Conservation (phyloP, 2,113 vertebrate species). For the Pampusana beccarii region DNA sequence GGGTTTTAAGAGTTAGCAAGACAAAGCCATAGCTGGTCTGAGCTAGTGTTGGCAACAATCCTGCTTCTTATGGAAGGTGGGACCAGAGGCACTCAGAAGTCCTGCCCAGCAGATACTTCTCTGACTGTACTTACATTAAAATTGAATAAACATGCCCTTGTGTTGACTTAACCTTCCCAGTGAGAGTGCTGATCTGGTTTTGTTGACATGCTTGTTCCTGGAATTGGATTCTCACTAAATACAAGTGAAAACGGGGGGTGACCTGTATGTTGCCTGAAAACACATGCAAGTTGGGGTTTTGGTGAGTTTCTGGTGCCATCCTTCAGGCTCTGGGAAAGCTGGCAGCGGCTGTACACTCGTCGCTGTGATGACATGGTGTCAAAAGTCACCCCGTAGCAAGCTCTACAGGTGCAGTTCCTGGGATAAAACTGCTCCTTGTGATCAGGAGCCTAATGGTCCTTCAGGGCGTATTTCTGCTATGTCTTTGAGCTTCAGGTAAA, state of each 20-base stretch:
- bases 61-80: not conserved
- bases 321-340: not conserved
- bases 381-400: not conserved
- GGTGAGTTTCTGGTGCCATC: not conserved
- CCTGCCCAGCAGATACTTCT: not conserved
- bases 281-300: not conserved
- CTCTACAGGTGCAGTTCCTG: not conserved
- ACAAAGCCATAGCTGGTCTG: not conserved
- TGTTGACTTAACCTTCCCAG: constrained; percentile 57
- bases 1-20: not conserved
- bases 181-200: not conserved
- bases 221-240: constrained; percentile 29
- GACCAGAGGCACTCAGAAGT: not conserved
- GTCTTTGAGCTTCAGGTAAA: not conserved
- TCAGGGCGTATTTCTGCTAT: accelerated
- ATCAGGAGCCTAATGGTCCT: not conserved
- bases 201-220: constrained; percentile 16
- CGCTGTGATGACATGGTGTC: not conserved
- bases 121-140: constrained; percentile 4
- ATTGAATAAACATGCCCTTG: constrained; percentile 3
- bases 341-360: not conserved
- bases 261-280: not conserved
- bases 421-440: not conserved
- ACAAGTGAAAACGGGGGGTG: not conserved
- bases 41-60: not conserved